Percentiles rank a stretch among this genome's conserved stretches.
Conservation (phyloP, 2,797 vertebrate genomes). For the Psittacula echo region DNA sequence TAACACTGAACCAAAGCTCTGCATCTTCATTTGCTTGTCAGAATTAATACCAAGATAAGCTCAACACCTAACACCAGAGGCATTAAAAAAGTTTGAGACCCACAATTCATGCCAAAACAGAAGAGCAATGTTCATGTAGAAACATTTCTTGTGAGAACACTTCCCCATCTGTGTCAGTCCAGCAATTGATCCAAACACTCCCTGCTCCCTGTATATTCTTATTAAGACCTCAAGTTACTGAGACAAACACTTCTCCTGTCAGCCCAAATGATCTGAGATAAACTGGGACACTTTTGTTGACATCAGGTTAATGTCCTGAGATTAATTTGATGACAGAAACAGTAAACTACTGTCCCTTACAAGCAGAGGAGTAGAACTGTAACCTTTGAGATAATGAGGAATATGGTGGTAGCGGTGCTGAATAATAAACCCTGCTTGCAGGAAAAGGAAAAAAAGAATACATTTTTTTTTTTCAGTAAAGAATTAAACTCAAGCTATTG, state of each 20-base stretch:
- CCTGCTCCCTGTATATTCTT: background rate
- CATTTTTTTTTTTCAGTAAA: background rate
- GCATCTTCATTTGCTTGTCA: background rate
- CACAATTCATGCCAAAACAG: background rate
- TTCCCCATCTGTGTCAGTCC: background rate
- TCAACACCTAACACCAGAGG: background rate
- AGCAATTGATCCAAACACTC: background rate
- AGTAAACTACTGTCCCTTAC: background rate
- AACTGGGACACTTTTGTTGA: background rate
- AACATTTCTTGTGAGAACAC: background rate
- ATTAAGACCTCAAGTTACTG: background rate
- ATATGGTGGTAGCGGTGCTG: background rate
- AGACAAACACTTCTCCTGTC: background rate
- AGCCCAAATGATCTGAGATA: background rate
- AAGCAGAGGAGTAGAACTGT: background rate
- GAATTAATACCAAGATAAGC: background rate
- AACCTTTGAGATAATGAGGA: background rate
- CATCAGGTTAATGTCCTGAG: background rate
- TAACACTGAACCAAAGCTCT: background rate
- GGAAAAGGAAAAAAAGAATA: background rate
- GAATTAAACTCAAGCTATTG: background rate
- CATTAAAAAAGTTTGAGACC: background rate
- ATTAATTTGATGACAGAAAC: background rate
- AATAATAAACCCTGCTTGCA: background rate
- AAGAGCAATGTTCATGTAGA: background rate